Evolutionary conservation across 2,113 vertebrate species (phyloP).

Genomic region (Gobio gobio): DNA sequence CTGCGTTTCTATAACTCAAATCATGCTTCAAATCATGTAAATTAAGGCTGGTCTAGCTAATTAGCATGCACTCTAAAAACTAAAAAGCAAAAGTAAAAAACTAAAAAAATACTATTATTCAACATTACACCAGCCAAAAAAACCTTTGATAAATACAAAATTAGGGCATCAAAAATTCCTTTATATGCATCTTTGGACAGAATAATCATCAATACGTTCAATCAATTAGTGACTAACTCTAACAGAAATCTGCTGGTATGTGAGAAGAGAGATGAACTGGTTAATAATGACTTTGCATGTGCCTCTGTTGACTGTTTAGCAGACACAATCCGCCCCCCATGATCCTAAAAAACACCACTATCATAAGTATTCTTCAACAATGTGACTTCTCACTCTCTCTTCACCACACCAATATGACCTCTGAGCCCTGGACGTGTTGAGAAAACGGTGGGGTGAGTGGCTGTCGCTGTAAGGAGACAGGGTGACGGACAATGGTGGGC

Average conservation of each 20-base stretch:
- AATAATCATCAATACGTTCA: not conserved
- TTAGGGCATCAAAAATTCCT: not conserved
- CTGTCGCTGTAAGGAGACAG: slow-evolving; percentile 42
- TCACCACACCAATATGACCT: slow-evolving; percentile 68
- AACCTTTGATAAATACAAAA: not conserved
- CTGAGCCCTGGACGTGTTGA: slow-evolving; percentile 62
- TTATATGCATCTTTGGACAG: not conserved
- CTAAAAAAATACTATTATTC: not conserved
- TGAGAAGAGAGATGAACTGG: slow-evolving; percentile 69
- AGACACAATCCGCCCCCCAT: slow-evolving; percentile 61
- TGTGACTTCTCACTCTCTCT: slow-evolving; percentile 59
- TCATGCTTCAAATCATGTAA: no score
- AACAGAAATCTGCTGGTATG: slow-evolving; percentile 69
- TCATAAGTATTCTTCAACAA: slow-evolving; percentile 72
- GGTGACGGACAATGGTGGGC: slow-evolving; percentile 15
- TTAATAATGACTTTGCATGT: slow-evolving; percentile 33
- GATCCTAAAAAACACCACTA: slow-evolving; percentile 69
- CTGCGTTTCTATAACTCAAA: no score
- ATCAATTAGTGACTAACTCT: not conserved
- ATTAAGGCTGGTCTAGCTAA: no score
- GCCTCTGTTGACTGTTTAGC: slow-evolving; percentile 69
- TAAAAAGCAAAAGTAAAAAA: no score
- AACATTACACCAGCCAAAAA: not conserved
- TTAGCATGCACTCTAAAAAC: no score
- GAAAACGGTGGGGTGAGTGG: slow-evolving; percentile 27